These are phyloP conservation scores for Toxonevra muliebris DNA, from an alignment of 2,888 invertebrate species.

Conservation along the genomic window DNA sequence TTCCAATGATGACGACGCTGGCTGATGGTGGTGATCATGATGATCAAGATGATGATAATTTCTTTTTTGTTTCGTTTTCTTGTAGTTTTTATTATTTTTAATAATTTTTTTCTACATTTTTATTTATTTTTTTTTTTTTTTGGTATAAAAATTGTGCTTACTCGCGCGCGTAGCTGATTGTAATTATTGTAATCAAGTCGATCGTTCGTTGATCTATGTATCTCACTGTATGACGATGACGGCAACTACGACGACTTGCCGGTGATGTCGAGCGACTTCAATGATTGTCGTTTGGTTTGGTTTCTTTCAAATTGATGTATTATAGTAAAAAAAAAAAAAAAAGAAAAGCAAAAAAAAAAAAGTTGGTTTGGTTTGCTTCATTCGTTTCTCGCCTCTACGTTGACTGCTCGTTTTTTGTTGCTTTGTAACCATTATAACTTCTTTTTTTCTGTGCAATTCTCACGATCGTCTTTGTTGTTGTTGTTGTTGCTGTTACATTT, in stretches of 20 bases:
- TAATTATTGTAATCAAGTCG: conserved; percentile 62
- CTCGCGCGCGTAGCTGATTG: conserved; percentile 59
- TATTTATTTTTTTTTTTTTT: conserved; percentile 5
- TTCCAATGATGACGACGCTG: background rate
- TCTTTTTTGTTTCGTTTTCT: background rate
- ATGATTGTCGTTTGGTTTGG: conserved; percentile 43
- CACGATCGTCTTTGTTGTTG: conserved; percentile 48
- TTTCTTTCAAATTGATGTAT: conserved; percentile 46
- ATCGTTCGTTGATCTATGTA: conserved; percentile 31
- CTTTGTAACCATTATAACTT: conserved; percentile 40
- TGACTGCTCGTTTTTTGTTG: conserved; percentile 22
- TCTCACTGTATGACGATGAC: background rate
- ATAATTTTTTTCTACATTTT: conserved; percentile 7
- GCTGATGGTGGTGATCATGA: conserved; percentile 10
- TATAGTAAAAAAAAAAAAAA: conserved; percentile 55
- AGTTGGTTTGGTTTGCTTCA: conserved; percentile 50
- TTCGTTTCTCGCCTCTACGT: conserved; percentile 41
- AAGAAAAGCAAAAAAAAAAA: conserved; percentile 55
- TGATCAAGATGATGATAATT: conserved; percentile 23
- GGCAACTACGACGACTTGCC: background rate
- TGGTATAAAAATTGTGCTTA: conserved; percentile 24
- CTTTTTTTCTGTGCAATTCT: conserved; percentile 54
- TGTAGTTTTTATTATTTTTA: conserved; percentile 5
- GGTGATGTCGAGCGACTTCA: conserved; percentile 21
- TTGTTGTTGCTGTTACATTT: conserved; percentile 38